These are phyloP conservation scores for Erythrolamprus reginae DNA, from an alignment of 2,113 vertebrate genomes.

Conservation along the genomic window DNA sequence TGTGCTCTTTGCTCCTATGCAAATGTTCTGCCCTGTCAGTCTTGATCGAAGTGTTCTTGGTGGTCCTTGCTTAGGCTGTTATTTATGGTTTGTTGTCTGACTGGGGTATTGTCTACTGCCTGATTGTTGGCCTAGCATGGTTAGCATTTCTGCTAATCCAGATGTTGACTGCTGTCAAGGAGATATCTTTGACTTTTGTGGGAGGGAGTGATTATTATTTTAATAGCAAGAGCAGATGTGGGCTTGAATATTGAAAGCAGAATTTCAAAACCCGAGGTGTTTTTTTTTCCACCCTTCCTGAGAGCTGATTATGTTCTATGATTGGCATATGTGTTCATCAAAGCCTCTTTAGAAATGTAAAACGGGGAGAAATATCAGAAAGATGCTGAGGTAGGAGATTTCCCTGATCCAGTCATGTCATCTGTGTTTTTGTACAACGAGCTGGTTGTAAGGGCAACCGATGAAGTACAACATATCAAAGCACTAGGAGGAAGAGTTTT, in stretches of 20 bases:
- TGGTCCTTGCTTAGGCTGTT: neutral
- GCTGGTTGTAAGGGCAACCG: neutral
- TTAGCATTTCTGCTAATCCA: neutral
- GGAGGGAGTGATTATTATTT: neutral
- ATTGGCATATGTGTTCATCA: neutral
- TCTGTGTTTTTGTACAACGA: neutral
- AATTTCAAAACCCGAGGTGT: neutral
- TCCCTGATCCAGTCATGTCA: neutral
- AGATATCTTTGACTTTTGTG: neutral
- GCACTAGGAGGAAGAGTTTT: neutral
- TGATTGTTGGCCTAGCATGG: neutral
- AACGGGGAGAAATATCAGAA: neutral
- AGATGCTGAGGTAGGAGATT: neutral
- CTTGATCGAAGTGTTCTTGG: too few relatives aligned
- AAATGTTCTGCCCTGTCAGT: neutral
- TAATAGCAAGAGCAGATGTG: slow-evolving; percentile 1
- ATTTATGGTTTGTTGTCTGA: neutral
- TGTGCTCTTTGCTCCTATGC: neutral
- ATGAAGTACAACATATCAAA: neutral
- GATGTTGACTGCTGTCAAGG: neutral
- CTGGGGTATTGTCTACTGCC: neutral
- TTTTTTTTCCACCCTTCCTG: neutral
- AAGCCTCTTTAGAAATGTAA: neutral
- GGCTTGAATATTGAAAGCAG: neutral
- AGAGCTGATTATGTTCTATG: neutral